These are phyloP conservation scores for Monochamus saltuarius DNA, from an alignment of 1,140 invertebrate genomes.

Conservation along the genomic window DNA sequence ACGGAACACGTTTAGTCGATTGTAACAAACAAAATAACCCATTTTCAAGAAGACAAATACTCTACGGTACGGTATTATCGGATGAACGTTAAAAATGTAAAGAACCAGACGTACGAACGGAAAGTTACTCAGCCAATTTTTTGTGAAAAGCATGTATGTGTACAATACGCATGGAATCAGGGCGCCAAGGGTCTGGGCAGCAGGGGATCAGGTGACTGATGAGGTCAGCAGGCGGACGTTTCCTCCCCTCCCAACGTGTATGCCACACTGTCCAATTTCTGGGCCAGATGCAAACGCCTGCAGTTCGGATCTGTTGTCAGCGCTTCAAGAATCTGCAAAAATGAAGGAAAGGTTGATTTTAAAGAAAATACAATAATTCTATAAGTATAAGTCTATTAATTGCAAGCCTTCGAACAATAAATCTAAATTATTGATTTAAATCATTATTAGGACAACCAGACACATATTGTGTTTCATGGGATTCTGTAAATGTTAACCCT, in stretches of 20 bases:
- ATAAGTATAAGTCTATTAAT: too few relatives aligned
- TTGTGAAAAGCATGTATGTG: slow-evolving; percentile 37
- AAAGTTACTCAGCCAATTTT: not conserved
- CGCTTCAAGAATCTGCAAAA: slow-evolving; percentile 72
- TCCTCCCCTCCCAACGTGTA: slow-evolving; percentile 84
- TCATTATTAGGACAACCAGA: too few relatives aligned
- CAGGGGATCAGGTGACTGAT: slow-evolving; percentile 55
- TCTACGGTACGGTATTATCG: too few relatives aligned
- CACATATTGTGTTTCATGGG: too few relatives aligned
- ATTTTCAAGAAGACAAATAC: slow-evolving; percentile 1
- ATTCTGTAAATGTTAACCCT: too few relatives aligned
- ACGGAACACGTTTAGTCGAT: too few relatives aligned
- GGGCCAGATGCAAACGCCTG: slow-evolving; percentile 83
- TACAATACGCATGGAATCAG: slow-evolving; percentile 43
- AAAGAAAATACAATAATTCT: too few relatives aligned
- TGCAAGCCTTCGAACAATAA: too few relatives aligned
- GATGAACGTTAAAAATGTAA: not conserved
- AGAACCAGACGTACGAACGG: not conserved
- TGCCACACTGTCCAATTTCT: slow-evolving; percentile 86
- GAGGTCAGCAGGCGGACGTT: slow-evolving; percentile 58
- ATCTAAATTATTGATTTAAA: too few relatives aligned
- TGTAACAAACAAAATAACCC: not conserved
- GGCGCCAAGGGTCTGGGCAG: slow-evolving; percentile 48
- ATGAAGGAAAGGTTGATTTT: too few relatives aligned
- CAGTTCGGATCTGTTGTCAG: slow-evolving; percentile 79